phyloP scores from a whole-genome alignment of 2,113 vertebrate genomes.

The Morone chrysops region DNA sequence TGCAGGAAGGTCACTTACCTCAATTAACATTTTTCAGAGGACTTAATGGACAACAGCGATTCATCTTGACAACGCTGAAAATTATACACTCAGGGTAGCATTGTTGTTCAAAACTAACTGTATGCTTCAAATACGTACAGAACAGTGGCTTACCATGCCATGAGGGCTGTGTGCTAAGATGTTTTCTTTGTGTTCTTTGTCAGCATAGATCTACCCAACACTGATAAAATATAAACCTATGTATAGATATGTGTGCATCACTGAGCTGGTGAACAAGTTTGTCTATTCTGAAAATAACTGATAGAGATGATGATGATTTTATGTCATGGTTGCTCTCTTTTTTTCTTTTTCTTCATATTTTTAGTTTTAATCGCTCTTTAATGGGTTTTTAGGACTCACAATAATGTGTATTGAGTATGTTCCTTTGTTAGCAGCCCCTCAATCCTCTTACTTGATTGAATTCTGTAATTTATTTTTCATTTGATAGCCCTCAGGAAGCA shows the following conservation, averaged over 20 bases:
- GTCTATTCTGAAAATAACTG: neutral
- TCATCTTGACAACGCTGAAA: neutral
- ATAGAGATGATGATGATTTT: neutral
- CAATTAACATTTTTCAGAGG: neutral
- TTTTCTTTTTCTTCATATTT: neutral
- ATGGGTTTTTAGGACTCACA: neutral
- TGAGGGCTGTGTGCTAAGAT: neutral
- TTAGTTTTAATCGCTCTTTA: neutral
- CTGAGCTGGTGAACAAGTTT: neutral
- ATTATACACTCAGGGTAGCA: neutral
- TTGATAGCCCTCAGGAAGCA: constrained; percentile 30
- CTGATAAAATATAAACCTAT: neutral
- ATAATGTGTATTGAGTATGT: neutral
- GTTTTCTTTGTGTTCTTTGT: neutral
- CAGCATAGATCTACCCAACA: neutral
- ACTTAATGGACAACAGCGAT: neutral
- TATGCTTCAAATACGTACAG: neutral
- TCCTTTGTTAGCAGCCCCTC: neutral
- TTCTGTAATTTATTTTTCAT: constrained; percentile 40
- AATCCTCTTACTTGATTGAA: neutral
- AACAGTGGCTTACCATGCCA: neutral
- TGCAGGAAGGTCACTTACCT: neutral
- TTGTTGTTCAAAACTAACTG: neutral
- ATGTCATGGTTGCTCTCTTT: neutral
- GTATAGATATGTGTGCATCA: neutral